phyloP scores from a whole-genome alignment of 1,140 invertebrate species.

The Drosophila lacertosa region DNA sequence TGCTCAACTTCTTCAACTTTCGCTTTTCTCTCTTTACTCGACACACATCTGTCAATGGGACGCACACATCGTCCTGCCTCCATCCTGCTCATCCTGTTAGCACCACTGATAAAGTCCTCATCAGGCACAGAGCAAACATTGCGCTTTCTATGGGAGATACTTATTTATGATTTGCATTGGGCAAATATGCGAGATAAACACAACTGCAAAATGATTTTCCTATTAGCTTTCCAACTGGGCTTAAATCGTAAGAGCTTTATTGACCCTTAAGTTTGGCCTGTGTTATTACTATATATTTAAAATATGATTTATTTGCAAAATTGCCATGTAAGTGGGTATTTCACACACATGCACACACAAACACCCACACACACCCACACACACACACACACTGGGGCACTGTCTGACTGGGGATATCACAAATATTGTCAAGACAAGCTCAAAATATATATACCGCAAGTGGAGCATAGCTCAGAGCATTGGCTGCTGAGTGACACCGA shows the following conservation, averaged over 20 bases:
- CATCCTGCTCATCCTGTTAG: background rate
- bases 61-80: background rate
- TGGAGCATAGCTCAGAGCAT: constrained; percentile 8
- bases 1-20: constrained; percentile 55
- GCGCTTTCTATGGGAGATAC: constrained; percentile 14
- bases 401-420: constrained; percentile 62
- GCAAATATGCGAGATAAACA: constrained; percentile 37
- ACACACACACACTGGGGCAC: background rate
- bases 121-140: constrained; percentile 27
- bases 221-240: too few species aligned
- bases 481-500: constrained; percentile 67
- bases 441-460: constrained; percentile 16
- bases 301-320: constrained; percentile 44
- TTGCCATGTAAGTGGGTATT: constrained; percentile 59
- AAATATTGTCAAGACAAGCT: constrained; percentile 71
- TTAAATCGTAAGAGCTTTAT: background rate
- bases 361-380: background rate
- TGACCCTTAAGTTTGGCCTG: background rate
- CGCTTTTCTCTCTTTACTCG: constrained; percentile 56
- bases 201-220: too few species aligned
- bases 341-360: constrained; percentile 10
- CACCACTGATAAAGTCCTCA: constrained; percentile 15
- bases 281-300: constrained; percentile 27
- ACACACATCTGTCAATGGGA: constrained; percentile 44
- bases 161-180: constrained; percentile 27